A percentile compares a stretch with the other conserved stretches of the same genome.
phyloP scores from a whole-genome alignment of 2,113 vertebrate genomes.

The Pteruthius melanotis region DNA sequence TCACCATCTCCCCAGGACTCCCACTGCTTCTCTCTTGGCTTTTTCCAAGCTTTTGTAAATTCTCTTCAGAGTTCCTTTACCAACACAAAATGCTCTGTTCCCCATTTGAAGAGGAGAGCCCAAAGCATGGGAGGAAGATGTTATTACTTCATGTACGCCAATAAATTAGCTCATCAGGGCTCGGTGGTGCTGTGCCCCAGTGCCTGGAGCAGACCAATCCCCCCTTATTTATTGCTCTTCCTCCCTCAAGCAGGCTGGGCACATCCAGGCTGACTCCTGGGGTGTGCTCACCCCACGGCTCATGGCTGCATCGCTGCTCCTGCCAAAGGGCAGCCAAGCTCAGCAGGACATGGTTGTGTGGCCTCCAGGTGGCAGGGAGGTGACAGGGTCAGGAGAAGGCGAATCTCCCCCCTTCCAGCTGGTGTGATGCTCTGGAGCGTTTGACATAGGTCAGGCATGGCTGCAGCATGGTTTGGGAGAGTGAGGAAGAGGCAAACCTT shows the following conservation, averaged over 20 bases:
- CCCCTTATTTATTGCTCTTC: neutral
- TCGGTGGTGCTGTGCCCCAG: neutral
- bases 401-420: neutral
- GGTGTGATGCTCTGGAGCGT: neutral
- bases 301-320: too few relatives aligned
- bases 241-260: neutral
- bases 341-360: fast-evolving
- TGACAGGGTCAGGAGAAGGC: neutral
- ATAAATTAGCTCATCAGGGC: neutral
- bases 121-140: neutral
- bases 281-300: neutral
- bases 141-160: neutral
- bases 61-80: neutral
- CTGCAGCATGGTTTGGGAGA: neutral
- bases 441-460: neutral
- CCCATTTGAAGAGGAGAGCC: neutral
- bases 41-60: neutral
- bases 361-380: neutral
- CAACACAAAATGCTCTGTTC: neutral
- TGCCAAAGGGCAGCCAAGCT: neutral
- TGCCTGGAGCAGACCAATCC: neutral
- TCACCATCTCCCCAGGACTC: neutral
- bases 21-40: neutral
- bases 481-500: neutral
- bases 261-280: neutral